phyloP scores from a whole-genome alignment of 1,140 invertebrate genomes.

The Harlomillsia oculata region DNA sequence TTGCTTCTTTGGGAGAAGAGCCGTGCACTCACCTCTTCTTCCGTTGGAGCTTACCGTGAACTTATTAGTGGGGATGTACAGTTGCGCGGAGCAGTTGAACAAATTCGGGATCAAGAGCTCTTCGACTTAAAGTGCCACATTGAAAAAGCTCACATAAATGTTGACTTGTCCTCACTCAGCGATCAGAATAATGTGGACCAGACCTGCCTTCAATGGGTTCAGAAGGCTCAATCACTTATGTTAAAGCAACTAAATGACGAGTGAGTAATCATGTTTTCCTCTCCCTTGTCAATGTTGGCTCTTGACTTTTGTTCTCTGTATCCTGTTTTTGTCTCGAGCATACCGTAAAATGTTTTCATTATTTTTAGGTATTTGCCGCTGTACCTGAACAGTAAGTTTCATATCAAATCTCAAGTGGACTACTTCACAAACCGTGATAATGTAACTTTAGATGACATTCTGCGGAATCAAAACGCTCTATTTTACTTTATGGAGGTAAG shows the following conservation, averaged over 20 bases:
- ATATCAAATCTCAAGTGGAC: slow-evolving; percentile 84
- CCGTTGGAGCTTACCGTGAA: too few species aligned
- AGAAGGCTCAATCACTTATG: slow-evolving; percentile 8
- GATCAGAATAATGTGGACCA: too few species aligned
- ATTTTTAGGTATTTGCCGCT: slow-evolving; percentile 49
- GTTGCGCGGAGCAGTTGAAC: background rate
- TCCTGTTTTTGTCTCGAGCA: background rate
- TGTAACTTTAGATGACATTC: slow-evolving; percentile 69
- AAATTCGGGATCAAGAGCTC: slow-evolving; percentile 9
- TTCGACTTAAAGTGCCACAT: slow-evolving; percentile 25
- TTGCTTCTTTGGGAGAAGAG: slow-evolving; percentile 20
- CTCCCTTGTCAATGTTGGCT: too few species aligned
- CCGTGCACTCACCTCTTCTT: too few species aligned
- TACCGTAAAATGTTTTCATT: too few species aligned
- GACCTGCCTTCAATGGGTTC: slow-evolving; percentile 19
- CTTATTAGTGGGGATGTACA: too few species aligned
- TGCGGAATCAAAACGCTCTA: slow-evolving; percentile 78
- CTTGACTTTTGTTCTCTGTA: background rate
- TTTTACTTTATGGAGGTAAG: slow-evolving; percentile 84
- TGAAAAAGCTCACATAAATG: slow-evolving; percentile 7
- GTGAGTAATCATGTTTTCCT: slow-evolving; percentile 8
- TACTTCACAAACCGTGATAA: slow-evolving; percentile 61
- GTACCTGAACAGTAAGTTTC: slow-evolving; percentile 67
- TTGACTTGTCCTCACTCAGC: slow-evolving; percentile 10
- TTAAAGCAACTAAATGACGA: slow-evolving; percentile 16